Conservation (phyloP, 1,140 invertebrate species). For the Telenomus remus region DNA sequence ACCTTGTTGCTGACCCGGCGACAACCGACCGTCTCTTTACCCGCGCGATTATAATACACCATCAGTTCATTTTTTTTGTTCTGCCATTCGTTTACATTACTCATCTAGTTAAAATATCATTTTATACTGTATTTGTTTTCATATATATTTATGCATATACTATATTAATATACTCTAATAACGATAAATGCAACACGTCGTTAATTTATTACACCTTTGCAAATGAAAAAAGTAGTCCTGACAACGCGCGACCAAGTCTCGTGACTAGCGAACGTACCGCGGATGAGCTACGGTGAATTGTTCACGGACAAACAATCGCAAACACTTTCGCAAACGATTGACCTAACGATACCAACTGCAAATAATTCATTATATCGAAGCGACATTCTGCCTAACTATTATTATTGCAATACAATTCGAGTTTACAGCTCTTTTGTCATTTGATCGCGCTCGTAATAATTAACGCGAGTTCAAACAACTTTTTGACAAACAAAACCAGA, state of each 20-base stretch:
- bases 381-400: neutral
- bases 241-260: conserved; percentile 68
- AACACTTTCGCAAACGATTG: too few species aligned
- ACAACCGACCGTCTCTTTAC: conserved; percentile 54
- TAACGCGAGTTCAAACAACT: conserved; percentile 11
- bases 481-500: conserved; percentile 15
- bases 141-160: conserved; percentile 63
- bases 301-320: too few species aligned
- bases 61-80: conserved; percentile 35
- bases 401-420: neutral
- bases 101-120: conserved; percentile 71
- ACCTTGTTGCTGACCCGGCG: conserved; percentile 32
- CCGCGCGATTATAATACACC: conserved; percentile 61
- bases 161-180: conserved; percentile 72
- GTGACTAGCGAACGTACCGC: conserved; percentile 48
- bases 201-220: conserved; percentile 75
- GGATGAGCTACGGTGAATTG: conserved; percentile 3
- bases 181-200: conserved; percentile 74
- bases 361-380: conserved; percentile 17
- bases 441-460: conserved; percentile 15
- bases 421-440: conserved; percentile 16
- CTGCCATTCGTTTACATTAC: conserved; percentile 57
- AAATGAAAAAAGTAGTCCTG: conserved; percentile 75
- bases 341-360: neutral
- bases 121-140: conserved; percentile 63